Base-by-base conservation (phyloP, 2,113 vertebrate genomes). In the Plecturocebus donacophilus region DNA sequence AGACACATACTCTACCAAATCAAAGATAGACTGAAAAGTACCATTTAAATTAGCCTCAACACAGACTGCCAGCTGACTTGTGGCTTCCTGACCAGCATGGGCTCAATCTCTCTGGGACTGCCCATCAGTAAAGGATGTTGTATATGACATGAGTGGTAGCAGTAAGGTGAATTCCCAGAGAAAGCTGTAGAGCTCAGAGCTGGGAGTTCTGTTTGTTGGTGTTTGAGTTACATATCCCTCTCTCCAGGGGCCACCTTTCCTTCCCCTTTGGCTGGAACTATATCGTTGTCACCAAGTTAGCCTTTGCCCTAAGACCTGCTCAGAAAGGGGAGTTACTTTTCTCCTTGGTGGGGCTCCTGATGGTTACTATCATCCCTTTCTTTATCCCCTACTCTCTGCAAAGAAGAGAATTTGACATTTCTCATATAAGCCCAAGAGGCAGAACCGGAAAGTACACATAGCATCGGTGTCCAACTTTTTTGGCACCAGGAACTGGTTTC, bases 351-450 rank as follows among this genome's bases (percentile, higher is more conserved):
- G 30, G 49, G 7, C 56, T 93, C 3, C 80, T 61, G 40, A 49
- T 13, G 14, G 75, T 81, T 32, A 49, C 56, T 27, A 3, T 20
- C 25, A 38, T 77, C 19, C 35, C 40, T 84, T 84, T 90, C 71
- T 32, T 92, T 13, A 6, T 32, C 14, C 70, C 45, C 12, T 80
- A 71, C 56, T 92, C 12, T 40, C 80, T 95, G 40, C 52, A 6
- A 86, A 58, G 49, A 96, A 90, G 92, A 96, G 8, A 87, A 58
- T 64, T 85, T 32, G 45, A 3, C n/a, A 25, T 96, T 87, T 83
- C 64, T 94, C 52, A 2, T 76, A 56, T 47, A 45, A 3, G 54
- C 61, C 84, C 64, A 91, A 84, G 16, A 90, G 45, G 17, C 30
- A 58, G 56, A 85, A 32, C 35, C 73, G 38, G 35, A 11, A 92